These are phyloP conservation scores for Halcyon senegalensis DNA, from an alignment of 2,113 vertebrate genomes.

Conservation along the genomic window DNA sequence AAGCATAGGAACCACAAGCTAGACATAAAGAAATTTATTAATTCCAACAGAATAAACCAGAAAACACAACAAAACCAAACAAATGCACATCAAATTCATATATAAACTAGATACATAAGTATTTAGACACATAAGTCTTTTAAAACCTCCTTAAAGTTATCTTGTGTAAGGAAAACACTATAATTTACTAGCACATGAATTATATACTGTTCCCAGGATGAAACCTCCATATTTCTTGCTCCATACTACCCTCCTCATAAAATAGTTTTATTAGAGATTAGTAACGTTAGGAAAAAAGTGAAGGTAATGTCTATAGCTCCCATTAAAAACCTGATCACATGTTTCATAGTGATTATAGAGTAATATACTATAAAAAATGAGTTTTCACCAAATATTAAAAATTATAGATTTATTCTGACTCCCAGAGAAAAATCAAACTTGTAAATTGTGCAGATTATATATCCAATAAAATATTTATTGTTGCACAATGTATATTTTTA, in stretches of 20 bases:
- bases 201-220: conserved; percentile 58
- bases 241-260: conserved; percentile 44
- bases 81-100: not conserved
- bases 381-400: conserved; percentile 49
- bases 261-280: conserved; percentile 66
- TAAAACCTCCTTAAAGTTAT: conserved; percentile 39
- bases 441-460: conserved; percentile 68
- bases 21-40: conserved; percentile 60
- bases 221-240: conserved; percentile 64
- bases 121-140: not conserved
- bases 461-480: conserved; percentile 76
- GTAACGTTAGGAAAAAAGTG: conserved; percentile 19
- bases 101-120: not conserved
- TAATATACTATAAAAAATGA: conserved; percentile 66
- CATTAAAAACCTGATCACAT: conserved; percentile 54
- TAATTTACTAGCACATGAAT: conserved; percentile 66
- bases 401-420: conserved; percentile 57
- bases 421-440: conserved; percentile 64
- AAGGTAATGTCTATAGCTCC: conserved; percentile 21
- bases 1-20: conserved; percentile 17
- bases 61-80: conserved; percentile 48
- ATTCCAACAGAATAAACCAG: conserved; percentile 61
- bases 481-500: conserved; percentile 64
- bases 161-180: conserved; percentile 49
- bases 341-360: conserved; percentile 50